A percentile compares a stretch with the other conserved stretches of the same genome.
These are phyloP conservation scores for Adelognathus sp. DNA, from an alignment of 2,888 invertebrate species.

Conservation along the genomic window DNA sequence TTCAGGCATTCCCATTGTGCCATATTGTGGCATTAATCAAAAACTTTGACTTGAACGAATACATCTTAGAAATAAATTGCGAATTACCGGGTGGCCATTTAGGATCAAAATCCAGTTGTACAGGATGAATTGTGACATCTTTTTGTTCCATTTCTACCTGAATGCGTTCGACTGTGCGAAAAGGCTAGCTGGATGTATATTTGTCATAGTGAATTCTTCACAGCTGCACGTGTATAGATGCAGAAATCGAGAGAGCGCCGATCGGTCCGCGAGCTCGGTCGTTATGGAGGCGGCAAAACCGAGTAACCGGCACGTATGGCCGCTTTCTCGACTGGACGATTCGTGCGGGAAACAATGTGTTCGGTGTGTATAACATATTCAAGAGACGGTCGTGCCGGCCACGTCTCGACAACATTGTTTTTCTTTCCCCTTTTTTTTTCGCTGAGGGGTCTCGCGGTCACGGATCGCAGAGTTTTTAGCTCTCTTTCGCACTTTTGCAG, in stretches of 20 bases:
- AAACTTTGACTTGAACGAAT: too few species aligned
- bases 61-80: too few species aligned
- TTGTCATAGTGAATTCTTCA: neutral
- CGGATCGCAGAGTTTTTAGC: constrained; percentile 63
- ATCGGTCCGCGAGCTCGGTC: neutral
- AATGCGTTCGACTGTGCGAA: neutral
- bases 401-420: constrained; percentile 76
- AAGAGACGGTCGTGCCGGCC: constrained; percentile 55
- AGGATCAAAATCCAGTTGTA: too few species aligned
- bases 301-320: constrained; percentile 65
- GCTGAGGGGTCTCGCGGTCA: constrained; percentile 67
- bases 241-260: neutral
- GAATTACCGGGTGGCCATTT: too few species aligned
- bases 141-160: neutral
- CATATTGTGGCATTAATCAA: too few species aligned
- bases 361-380: constrained; percentile 71
- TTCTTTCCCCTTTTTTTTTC: constrained; percentile 35
- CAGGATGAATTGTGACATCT: too few species aligned
- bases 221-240: neutral
- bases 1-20: too few species aligned
- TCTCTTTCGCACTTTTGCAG: constrained; percentile 34
- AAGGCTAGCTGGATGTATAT: neutral
- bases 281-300: constrained; percentile 37
- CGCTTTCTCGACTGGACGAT: constrained; percentile 62
- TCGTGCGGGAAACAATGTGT: constrained; percentile 78